Conservation (phyloP, 2,888 invertebrate species). For the Lasioglossum figueresi region DNA sequence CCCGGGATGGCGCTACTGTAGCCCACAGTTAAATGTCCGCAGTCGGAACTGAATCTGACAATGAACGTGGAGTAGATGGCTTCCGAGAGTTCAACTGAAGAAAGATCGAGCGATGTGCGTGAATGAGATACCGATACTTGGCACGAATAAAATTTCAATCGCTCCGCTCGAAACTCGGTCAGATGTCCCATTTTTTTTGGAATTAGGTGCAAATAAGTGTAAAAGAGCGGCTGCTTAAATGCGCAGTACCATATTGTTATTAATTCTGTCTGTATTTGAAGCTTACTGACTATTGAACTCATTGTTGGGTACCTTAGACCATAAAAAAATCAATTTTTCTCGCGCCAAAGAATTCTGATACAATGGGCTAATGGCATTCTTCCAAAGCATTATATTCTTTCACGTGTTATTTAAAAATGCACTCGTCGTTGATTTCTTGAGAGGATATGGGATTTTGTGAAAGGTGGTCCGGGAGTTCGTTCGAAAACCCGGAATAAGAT, state of each 20-base stretch:
- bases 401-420: neutral
- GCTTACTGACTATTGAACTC: neutral
- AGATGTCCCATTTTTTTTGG: neutral
- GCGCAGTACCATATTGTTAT: neutral
- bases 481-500: conserved; percentile 36
- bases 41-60: neutral
- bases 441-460: neutral
- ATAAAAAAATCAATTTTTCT: neutral
- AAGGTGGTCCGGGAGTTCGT: neutral
- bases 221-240: neutral
- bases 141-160: too few species aligned
- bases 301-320: neutral
- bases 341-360: neutral
- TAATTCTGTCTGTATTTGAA: neutral
- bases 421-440: neutral
- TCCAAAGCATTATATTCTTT: neutral
- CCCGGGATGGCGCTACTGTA: neutral
- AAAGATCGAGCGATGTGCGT: neutral
- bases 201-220: neutral
- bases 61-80: neutral
- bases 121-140: neutral
- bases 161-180: neutral
- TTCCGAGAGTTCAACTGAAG: neutral
- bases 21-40: neutral
- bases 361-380: neutral